These are phyloP conservation scores for Lordiphosa stackelbergi DNA, from an alignment of 1,140 invertebrate species.

Conservation along the genomic window DNA sequence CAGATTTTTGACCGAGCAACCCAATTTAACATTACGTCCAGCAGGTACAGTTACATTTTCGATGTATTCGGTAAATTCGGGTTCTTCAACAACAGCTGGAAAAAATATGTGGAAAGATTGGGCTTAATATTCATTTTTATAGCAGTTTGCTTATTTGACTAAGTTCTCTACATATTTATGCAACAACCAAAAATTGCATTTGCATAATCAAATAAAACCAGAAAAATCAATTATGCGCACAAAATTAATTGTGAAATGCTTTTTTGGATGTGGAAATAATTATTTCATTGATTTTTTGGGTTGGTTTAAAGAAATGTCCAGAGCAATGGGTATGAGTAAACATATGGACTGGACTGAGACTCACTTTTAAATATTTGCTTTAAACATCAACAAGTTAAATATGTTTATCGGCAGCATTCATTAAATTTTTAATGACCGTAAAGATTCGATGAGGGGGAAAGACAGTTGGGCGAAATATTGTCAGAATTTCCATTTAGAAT, in stretches of 20 bases:
- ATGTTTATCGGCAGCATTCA: constrained; percentile 30
- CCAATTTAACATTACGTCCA: constrained; percentile 90
- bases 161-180: constrained; percentile 15
- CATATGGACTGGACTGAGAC: background rate
- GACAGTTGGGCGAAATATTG: no score
- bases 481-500: no score
- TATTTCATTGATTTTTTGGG: constrained; percentile 43
- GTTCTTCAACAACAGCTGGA: constrained; percentile 82
- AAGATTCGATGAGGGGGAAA: background rate
- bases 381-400: constrained; percentile 65
- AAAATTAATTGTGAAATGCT: constrained; percentile 48
- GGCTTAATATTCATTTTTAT: constrained; percentile 14
- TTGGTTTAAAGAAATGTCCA: constrained; percentile 7
- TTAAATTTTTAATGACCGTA: constrained; percentile 52
- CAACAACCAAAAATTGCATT: constrained; percentile 15
- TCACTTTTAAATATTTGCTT: constrained; percentile 32
- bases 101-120: constrained; percentile 57
- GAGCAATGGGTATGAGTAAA: background rate
- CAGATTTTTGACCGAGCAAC: constrained; percentile 93
- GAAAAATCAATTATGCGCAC: constrained; percentile 50
- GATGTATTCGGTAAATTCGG: constrained; percentile 84
- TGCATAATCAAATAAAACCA: constrained; percentile 53
- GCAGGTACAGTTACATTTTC: constrained; percentile 86
- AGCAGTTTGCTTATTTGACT: constrained; percentile 24
- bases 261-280: constrained; percentile 20